phyloP scores from a whole-genome alignment of 2,888 invertebrate species.

The Augochlorella aurata region DNA sequence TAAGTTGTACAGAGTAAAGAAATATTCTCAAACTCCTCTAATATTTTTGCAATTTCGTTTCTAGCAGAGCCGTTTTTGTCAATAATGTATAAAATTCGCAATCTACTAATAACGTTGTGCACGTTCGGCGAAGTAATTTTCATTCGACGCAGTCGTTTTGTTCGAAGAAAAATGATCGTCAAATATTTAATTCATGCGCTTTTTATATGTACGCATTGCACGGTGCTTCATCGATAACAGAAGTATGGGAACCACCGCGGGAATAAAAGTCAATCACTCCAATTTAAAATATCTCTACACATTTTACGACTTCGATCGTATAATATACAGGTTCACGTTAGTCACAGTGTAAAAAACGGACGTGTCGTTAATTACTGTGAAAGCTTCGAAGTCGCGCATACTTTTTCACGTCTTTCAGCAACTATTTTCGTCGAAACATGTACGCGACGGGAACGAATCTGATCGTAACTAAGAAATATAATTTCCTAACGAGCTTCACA shows the following conservation, averaged over 20 bases:
- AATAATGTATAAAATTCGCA: no score
- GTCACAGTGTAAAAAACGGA: slow-evolving; percentile 13
- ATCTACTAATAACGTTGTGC: no score
- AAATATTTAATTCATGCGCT: background rate
- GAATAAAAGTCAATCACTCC: slow-evolving; percentile 1
- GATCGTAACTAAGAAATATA: background rate
- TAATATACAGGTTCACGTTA: slow-evolving; percentile 11
- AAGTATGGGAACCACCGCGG: background rate
- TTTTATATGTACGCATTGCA: background rate
- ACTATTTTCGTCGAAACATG: slow-evolving; percentile 39
- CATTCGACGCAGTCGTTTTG: background rate
- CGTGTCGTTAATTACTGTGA: slow-evolving; percentile 51
- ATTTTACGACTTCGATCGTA: background rate
- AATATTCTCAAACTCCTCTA: no score
- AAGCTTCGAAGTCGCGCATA: slow-evolving; percentile 48
- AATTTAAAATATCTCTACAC: background rate
- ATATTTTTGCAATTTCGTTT: no score
- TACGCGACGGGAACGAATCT: background rate
- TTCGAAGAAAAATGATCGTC: background rate
- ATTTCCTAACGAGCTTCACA: background rate
- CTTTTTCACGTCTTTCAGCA: slow-evolving; percentile 40
- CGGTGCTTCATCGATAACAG: background rate
- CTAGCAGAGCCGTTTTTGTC: no score
- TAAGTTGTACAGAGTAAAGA: no score
- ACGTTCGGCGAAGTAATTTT: background rate